Conservation (phyloP, 2,113 vertebrate species). For the Otus sunia region DNA sequence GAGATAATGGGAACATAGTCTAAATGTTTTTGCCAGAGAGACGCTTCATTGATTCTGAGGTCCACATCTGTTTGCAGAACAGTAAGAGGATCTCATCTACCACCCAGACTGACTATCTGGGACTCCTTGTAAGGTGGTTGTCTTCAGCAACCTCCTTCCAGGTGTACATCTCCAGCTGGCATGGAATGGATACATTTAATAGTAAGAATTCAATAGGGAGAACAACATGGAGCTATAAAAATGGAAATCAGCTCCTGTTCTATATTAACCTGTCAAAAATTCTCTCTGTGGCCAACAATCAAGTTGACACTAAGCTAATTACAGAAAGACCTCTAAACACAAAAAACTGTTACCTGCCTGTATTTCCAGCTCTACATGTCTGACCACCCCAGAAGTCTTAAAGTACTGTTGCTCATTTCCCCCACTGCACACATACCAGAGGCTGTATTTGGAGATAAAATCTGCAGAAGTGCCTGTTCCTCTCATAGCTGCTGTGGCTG, state of each 20-base stretch:
- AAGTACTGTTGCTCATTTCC: neutral
- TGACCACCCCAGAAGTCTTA: neutral
- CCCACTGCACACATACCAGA: neutral
- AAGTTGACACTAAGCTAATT: conserved; percentile 1
- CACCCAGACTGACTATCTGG: neutral
- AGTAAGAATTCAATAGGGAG: neutral
- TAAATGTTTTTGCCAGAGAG: neutral
- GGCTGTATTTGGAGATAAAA: neutral
- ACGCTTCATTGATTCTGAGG: neutral
- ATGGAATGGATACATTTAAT: neutral
- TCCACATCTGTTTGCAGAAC: neutral
- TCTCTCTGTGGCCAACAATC: neutral
- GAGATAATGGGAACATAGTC: neutral
- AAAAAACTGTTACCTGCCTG: neutral
- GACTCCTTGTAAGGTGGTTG: neutral
- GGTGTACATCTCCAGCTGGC: neutral
- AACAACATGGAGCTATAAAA: neutral
- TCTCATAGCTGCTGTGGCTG: neutral
- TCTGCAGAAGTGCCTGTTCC: neutral
- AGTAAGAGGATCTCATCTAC: neutral
- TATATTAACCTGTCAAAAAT: neutral
- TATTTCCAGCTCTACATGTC: neutral
- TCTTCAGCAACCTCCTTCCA: neutral
- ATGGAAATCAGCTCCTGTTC: neutral
- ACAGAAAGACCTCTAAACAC: neutral